Evolutionary conservation across 1,140 invertebrate species (phyloP), one percentile per base, ranked within the genome.

Genomic region (Holcopasites calliopsidis): DNA sequence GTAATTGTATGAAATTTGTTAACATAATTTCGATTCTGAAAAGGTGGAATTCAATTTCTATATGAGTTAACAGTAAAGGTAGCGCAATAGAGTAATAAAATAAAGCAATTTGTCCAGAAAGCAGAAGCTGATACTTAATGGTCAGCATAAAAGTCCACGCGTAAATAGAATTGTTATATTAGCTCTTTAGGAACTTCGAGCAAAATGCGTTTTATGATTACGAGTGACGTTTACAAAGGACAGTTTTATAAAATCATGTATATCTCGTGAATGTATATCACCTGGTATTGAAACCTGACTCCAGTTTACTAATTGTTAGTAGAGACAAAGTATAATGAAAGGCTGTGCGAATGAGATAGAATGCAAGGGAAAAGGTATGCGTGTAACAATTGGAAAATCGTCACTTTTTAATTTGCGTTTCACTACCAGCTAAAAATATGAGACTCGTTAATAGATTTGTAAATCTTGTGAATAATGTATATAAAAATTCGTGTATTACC

Each of bases 201-300:
- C 76, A 40, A 28, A 42, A 68, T 61, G 40, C 58, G 23, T 76
- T 71, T 70, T 65, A 26, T 26, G 23, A 68, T 52, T 75, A 44
- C 55, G 52, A 76, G 47, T 69, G n/a, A 60, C 47, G 47, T 81
- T 61, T 76, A 76, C 26, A 54, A 82, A 68, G 80, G 80, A 76
- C 38, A 82, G 82, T 82, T 79, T 38, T 72, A 44, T 65, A 60
- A 80, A n/a, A 44, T 73, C 72, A 40, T 65, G 31, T 54, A 31
- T 49, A 60, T 62, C 57, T 66, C 42, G 57, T 28, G 71, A 7
- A 62, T 47, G 16, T 55, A 21, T 58, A 65, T 65, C 21, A 35
- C 33, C 10, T 18, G 42, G 38, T 35, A 49, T 23, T 21, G 44
- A 50, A 8, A 55, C 50, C 50, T 69, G n/a, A 69, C 3, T 68